Conservation (phyloP, 2,797 vertebrate genomes). For the Artibeus lituratus region DNA sequence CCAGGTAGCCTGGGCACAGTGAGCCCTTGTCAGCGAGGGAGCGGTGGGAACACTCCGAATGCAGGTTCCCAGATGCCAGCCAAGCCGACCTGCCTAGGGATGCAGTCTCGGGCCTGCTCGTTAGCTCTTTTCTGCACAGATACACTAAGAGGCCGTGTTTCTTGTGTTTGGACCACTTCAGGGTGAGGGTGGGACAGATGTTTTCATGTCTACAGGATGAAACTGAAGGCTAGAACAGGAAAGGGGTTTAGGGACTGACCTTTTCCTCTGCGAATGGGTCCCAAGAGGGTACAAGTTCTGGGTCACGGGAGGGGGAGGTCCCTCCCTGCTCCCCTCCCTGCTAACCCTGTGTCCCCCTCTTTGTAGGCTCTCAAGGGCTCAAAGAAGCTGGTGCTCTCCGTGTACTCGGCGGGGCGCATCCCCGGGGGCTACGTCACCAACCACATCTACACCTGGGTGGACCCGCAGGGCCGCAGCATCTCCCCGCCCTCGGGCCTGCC, state of each 20-base stretch:
- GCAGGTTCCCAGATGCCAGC: neutral
- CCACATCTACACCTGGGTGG: constrained; percentile 96
- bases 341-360: neutral
- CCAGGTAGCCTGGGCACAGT: fast-evolving
- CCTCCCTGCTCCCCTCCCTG: no score
- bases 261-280: fast-evolving
- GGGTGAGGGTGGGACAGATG: no score
- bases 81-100: neutral
- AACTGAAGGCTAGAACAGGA: neutral
- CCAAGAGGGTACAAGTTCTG: neutral
- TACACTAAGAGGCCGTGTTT: neutral
- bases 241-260: neutral
- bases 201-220: neutral
- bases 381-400: constrained; percentile 90
- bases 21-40: neutral
- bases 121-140: no score
- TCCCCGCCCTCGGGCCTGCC: constrained; percentile 88
- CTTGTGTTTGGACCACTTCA: neutral
- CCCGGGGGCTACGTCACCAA: constrained; percentile 95
- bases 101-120: neutral
- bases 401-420: constrained; percentile 92
- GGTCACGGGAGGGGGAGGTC: neutral
- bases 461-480: constrained; percentile 87
- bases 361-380: constrained; percentile 94
- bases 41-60: fast-evolving